Evolutionary conservation across 2,113 vertebrate genomes (phyloP), one percentile per base, ranked within the genome.

Genomic region (Lutjanus erythropterus): DNA sequence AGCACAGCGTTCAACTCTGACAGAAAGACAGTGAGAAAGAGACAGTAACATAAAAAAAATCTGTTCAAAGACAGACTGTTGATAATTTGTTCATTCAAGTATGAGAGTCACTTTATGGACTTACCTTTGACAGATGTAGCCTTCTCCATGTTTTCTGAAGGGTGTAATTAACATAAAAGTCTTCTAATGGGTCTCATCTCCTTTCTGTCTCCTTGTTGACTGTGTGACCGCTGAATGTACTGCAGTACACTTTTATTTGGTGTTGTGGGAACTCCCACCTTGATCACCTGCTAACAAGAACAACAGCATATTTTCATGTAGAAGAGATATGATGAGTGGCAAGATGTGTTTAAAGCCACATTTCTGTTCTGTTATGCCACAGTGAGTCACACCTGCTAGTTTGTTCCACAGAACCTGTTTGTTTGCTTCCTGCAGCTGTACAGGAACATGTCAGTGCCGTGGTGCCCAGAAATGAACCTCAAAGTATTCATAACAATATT

Each of bases 1-100:
- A 77, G 58, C 7, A 55, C 44, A 0, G 3, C 68, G 9, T 41
- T 77, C 29, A 81, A 33, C 23, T 81, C 81, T 81, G 68, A n/a
- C n/a, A 67, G 58, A 46, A 37, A 68, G 25, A 60, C 10, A 33
- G 21, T 10, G 3, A 58, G 21, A 59, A 10, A 52, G 3, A 46
- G 9, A 35, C 14, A 58, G 42, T 11, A 44, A 41, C 21, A 60
- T 33, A 70, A 65, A 31, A 41, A 19, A 15, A 15, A n/a, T n/a
- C n/a, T 3, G 11, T 14, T 66, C 14, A 6, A 49, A 53, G 49
- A 68, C 16, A 46, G 23, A 23, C 19, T 46, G 37, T 31, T 42
- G 9, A 35, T 27, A 52, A 10, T 55, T 60, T 9, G 44, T 18
- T 29, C n/a, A 21, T 42, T 50, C 25, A 41, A 18, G 9, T 31